phyloP scores from a whole-genome alignment of 2,113 vertebrate species.

The Ophthalmolycus amberensis region DNA sequence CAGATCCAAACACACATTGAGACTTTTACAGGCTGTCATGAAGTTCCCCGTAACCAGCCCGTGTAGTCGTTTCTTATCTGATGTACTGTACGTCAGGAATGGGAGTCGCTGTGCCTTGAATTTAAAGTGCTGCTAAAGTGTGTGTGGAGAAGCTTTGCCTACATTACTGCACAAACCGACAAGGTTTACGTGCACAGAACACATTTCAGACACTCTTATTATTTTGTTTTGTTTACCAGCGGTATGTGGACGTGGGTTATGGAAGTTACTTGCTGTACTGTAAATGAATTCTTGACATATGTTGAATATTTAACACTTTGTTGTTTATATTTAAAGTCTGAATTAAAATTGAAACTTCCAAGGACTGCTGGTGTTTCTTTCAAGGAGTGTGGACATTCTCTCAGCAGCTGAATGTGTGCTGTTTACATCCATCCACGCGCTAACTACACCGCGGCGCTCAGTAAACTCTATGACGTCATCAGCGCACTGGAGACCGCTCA shows the following conservation, averaged over 20 bases:
- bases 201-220: slow-evolving; percentile 2
- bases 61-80: not conserved
- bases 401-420: not conserved
- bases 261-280: slow-evolving; percentile 18
- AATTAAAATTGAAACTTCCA: slow-evolving; percentile 49
- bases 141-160: slow-evolving; percentile 1
- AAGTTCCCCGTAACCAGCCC: not conserved
- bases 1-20: not conserved
- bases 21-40: not conserved
- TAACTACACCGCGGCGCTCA: too few species aligned
- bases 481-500: too few species aligned
- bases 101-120: slow-evolving; percentile 53
- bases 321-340: slow-evolving; percentile 42
- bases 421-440: too few species aligned
- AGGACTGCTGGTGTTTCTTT: not conserved
- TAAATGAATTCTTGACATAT: slow-evolving; percentile 19
- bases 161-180: slow-evolving; percentile 4
- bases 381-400: too few species aligned
- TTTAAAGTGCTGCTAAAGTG: slow-evolving; percentile 14
- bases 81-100: not conserved
- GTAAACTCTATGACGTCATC: too few species aligned
- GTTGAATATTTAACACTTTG: slow-evolving; percentile 21
- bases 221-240: slow-evolving; percentile 16
- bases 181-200: slow-evolving; percentile 28
- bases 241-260: not conserved